Base-by-base conservation (phyloP, 2,888 invertebrate species). In the Chirona hameri region DNA sequence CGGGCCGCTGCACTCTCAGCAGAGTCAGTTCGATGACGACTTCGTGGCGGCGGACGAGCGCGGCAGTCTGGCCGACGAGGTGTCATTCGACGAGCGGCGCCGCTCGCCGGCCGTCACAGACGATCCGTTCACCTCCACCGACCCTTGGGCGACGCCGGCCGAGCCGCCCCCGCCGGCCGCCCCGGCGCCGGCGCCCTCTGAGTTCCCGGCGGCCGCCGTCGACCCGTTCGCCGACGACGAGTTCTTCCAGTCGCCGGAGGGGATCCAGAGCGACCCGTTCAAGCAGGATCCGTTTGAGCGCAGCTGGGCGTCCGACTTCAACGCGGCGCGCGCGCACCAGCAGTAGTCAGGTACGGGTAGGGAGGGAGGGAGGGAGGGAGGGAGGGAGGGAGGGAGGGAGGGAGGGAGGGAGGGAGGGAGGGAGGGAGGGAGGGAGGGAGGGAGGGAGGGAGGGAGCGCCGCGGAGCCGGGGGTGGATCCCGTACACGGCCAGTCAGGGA, bases 211-310 rank as follows among this genome's bases (percentile, higher is more conserved):
- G 39, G n/a, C 48, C 79, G 79, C 46, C 48, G 79, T 18, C 46
- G 79, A 79, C n/a, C 79, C 79, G 46, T 79, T 79, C 48, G 79
- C 79, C 79, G 79, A 79, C 46, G 79, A 79, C 48, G 79, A 46
- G 39, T 79, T 79, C 15, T 79, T 79, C 79, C 39, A 79, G 79
- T 24, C 39, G n/a, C 79, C 48, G 79, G 18, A 21, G 46, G 46
- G 48, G 9, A 46, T 48, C 12, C 79, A 79, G 46, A 46, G 27
- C 12, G 79, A 79, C 48, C 79, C 79, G 48, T 79, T 79, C 27
- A 48, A 46, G 48, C 46, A 46, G n/a, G 79, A 48, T 24, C 79
- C 79, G 21, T n/a, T 79, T 3, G 79, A 46, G n/a, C 46, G 79
- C 24, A 46, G n/a, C 79, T 79, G 79, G 79, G 79, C 79, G 46